Conservation (phyloP, 2,888 invertebrate genomes). For the Acrobasis consociella region DNA sequence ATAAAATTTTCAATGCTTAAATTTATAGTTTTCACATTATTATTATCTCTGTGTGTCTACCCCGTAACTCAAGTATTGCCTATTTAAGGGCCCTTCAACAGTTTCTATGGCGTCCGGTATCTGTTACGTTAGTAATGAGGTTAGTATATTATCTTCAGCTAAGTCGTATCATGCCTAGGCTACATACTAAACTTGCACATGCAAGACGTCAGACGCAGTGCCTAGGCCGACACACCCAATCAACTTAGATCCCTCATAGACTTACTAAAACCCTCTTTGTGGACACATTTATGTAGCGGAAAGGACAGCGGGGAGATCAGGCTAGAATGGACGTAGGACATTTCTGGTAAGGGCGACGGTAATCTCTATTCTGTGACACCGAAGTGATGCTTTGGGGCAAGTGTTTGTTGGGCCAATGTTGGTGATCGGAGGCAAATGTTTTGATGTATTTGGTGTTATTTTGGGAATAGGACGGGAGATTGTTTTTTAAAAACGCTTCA, state of each 20-base stretch:
- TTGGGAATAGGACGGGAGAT: neutral
- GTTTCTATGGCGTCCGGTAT: no score
- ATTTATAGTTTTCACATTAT: no score
- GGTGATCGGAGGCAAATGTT: neutral
- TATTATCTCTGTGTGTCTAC: no score
- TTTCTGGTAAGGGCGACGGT: constrained; percentile 36
- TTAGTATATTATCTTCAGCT: no score
- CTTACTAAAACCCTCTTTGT: neutral
- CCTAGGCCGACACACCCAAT: constrained; percentile 19
- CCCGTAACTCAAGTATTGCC: no score
- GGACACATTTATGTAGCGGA: constrained; percentile 23
- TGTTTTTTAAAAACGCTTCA: no score
- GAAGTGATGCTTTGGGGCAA: constrained; percentile 11
- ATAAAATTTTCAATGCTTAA: no score
- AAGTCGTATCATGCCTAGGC: constrained; percentile 5
- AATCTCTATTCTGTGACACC: constrained; percentile 56
- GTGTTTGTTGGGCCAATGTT: constrained; percentile 3
- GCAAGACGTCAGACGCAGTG: constrained; percentile 11
- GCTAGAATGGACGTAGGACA: constrained; percentile 39
- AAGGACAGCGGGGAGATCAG: constrained; percentile 36
- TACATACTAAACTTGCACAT: constrained; percentile 7
- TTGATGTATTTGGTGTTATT: neutral
- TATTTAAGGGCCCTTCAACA: no score
- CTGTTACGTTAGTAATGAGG: no score
- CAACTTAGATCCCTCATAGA: constrained; percentile 19